Percentiles rank a stretch among this genome's conserved stretches.
phyloP scores from a whole-genome alignment of 2,113 vertebrate genomes.

The Antigone vipio region DNA sequence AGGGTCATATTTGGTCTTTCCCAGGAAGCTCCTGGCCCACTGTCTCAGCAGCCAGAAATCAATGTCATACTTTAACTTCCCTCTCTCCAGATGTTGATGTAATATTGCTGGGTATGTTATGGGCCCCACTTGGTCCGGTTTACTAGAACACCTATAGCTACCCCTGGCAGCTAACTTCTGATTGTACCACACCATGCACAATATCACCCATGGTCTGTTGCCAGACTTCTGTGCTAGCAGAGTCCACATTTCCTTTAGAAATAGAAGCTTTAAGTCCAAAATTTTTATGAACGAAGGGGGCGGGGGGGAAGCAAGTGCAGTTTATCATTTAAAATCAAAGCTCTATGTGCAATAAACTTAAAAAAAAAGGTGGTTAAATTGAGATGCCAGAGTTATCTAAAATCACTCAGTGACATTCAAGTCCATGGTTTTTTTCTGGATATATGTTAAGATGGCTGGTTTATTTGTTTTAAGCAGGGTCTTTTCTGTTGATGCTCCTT shows the following conservation, averaged over 20 bases:
- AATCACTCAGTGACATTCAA: neutral
- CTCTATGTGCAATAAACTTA: neutral
- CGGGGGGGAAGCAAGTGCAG: neutral
- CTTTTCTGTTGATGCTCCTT: neutral
- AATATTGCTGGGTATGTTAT: neutral
- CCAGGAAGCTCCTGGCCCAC: neutral
- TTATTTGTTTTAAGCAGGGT: neutral
- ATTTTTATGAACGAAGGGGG: neutral
- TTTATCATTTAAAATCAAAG: neutral
- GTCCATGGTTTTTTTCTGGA: neutral
- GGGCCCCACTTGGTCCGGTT: neutral
- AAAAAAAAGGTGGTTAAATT: neutral
- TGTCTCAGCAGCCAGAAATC: neutral
- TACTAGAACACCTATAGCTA: neutral
- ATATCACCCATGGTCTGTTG: neutral
- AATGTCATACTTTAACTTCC: neutral
- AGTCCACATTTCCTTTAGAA: neutral
- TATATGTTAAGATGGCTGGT: neutral
- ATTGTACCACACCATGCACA: neutral
- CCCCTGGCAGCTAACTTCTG: neutral
- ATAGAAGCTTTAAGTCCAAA: neutral
- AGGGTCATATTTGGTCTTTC: neutral
- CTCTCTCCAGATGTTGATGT: neutral
- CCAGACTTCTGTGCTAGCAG: neutral
- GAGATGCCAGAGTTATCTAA: neutral